Percentiles rank a stretch among this genome's conserved stretches.
Conservation (phyloP, 2,888 invertebrate genomes). For the Arge pagana region DNA sequence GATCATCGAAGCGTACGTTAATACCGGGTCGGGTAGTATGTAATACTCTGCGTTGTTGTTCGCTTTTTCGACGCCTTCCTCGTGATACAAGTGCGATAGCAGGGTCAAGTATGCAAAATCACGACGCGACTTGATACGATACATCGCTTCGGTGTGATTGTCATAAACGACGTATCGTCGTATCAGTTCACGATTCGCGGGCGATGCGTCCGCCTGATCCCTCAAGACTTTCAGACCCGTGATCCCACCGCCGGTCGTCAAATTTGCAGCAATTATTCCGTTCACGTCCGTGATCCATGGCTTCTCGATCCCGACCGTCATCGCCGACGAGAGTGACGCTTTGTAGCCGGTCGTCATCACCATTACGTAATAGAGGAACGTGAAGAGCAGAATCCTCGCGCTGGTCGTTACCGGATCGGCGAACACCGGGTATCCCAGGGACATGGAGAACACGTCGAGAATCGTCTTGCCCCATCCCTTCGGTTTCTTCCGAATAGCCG, state of each 20-base stretch:
- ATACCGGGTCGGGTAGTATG: slow-evolving; percentile 1
- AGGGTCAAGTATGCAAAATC: slow-evolving; percentile 8
- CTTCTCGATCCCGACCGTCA: slow-evolving; percentile 2
- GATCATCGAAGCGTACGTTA: slow-evolving; percentile 6
- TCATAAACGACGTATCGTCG: slow-evolving; percentile 1
- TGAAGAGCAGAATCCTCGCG: background rate
- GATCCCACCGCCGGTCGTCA: slow-evolving; percentile 3
- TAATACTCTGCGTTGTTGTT: background rate
- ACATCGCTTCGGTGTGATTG: slow-evolving; percentile 1
- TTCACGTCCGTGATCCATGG: slow-evolving; percentile 4
- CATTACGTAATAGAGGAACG: background rate
- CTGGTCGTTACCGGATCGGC: background rate
- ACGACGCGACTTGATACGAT: background rate
- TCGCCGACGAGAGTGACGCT: slow-evolving; percentile 3
- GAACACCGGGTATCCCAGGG: background rate
- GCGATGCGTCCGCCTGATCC: background rate
- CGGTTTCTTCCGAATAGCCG: background rate
- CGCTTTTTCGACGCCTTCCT: slow-evolving; percentile 5
- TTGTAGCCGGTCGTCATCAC: slow-evolving; percentile 14
- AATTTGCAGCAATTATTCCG: slow-evolving; percentile 7
- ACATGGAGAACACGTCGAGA: slow-evolving; percentile 9
- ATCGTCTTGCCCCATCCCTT: background rate
- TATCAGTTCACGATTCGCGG: background rate
- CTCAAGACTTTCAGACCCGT: slow-evolving; percentile 1
- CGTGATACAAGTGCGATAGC: slow-evolving; percentile 1